Conservation (phyloP, 2,888 invertebrate species). For the Eucera pruinosa region DNA sequence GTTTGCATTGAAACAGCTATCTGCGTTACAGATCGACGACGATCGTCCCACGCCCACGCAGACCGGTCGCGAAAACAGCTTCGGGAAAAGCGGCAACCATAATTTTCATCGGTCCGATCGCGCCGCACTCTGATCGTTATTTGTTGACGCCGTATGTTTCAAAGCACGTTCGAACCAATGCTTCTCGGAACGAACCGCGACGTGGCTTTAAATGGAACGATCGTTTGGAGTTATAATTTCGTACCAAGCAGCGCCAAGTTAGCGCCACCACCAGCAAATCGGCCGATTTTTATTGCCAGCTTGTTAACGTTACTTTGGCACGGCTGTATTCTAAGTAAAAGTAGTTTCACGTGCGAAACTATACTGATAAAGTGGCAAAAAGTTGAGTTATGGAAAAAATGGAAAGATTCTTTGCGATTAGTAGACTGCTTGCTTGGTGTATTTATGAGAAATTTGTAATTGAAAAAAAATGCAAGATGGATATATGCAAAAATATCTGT, state of each 20-base stretch:
- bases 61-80: slow-evolving; percentile 16
- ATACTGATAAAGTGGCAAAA: too few relatives aligned
- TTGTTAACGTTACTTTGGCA: background rate
- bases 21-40: slow-evolving; percentile 47
- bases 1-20: slow-evolving; percentile 35
- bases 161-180: slow-evolving; percentile 8
- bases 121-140: slow-evolving; percentile 24
- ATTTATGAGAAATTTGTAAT: too few relatives aligned
- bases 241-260: too few relatives aligned
- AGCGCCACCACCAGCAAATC: background rate
- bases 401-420: too few relatives aligned
- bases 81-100: slow-evolving; percentile 21
- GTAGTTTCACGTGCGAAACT: too few relatives aligned
- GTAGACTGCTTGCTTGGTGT: too few relatives aligned
- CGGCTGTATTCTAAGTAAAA: background rate
- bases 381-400: too few relatives aligned
- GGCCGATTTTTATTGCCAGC: background rate
- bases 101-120: slow-evolving; percentile 27
- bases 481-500: too few relatives aligned
- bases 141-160: slow-evolving; percentile 29
- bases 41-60: slow-evolving; percentile 46
- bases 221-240: slow-evolving; percentile 17
- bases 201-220: slow-evolving; percentile 29
- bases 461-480: too few relatives aligned
- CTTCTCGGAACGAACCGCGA: background rate